Evolutionary conservation across 2,797 vertebrate species (phyloP).

Genomic region (Mormyrops boulengeri): DNA sequence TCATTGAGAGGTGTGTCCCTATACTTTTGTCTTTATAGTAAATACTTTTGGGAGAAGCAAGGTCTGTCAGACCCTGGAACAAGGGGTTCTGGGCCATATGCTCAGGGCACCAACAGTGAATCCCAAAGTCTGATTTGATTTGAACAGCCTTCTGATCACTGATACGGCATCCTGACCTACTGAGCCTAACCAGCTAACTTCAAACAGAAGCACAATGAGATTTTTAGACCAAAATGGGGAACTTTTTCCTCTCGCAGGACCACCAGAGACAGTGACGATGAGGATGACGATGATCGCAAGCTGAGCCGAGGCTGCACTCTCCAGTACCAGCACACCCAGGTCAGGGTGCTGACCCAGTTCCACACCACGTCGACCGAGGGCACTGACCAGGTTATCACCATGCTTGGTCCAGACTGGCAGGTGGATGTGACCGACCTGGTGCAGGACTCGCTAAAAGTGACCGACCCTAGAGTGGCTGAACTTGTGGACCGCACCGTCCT

Average conservation of each 20-base stretch:
- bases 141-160: background rate
- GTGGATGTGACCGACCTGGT: conserved; percentile 95
- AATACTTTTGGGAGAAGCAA: background rate
- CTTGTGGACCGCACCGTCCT: conserved; percentile 82
- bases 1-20: background rate
- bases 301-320: conserved; percentile 86
- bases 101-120: background rate
- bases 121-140: background rate
- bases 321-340: conserved; percentile 86
- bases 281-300: conserved; percentile 79
- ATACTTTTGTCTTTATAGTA: background rate
- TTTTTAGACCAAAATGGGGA: background rate
- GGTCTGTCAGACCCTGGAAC: background rate
- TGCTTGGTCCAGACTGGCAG: conserved; percentile 95
- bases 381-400: conserved; percentile 88
- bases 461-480: conserved; percentile 79
- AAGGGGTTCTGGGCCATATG: background rate
- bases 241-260: conserved; percentile 46
- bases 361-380: conserved; percentile 90
- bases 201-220: background rate
- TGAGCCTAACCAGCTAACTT: background rate
- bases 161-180: background rate
- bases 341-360: conserved; percentile 95
- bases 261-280: conserved; percentile 80
- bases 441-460: conserved; percentile 85